phyloP scores from a whole-genome alignment of 35 echinoderm and acorn worm genomes.

The Eucidaris tribuloides region DNA sequence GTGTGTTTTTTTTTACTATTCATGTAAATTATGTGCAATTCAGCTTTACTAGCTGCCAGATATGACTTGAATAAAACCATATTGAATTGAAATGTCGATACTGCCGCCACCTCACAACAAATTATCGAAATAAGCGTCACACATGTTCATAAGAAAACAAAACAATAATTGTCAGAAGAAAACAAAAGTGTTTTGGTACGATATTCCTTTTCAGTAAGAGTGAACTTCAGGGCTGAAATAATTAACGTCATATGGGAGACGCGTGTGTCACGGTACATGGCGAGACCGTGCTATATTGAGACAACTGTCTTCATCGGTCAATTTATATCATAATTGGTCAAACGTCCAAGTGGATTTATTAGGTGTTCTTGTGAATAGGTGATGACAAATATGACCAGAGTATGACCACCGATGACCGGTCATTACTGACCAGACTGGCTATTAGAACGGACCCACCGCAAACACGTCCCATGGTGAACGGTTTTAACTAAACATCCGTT shows the following conservation, averaged over 20 bases:
- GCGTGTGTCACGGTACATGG: slow-evolving; percentile 10
- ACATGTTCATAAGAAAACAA: neutral
- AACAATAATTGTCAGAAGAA: neutral
- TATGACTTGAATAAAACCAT: no score
- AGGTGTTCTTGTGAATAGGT: neutral
- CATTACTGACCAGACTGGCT: neutral
- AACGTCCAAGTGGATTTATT: neutral
- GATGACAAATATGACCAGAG: neutral
- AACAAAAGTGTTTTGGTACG: neutral
- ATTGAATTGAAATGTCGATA: neutral
- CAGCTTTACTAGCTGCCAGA: no score
- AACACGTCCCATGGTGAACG: slow-evolving; percentile 17
- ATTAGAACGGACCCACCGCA: neutral
- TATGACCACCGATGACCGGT: slow-evolving; percentile 20
- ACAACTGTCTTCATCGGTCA: neutral
- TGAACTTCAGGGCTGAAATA: neutral
- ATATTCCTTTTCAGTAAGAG: no score
- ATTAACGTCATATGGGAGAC: neutral
- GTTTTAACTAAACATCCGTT: no score
- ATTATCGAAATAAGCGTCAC: neutral
- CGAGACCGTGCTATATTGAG: slow-evolving; percentile 17
- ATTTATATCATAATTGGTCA: slow-evolving; percentile 21
- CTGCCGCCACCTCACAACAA: neutral
- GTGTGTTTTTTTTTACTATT: no score
- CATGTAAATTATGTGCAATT: no score